Evolutionary conservation across 2,797 vertebrate genomes (phyloP), one percentile per base, ranked within the genome.

Genomic region (Prunella strophiata): DNA sequence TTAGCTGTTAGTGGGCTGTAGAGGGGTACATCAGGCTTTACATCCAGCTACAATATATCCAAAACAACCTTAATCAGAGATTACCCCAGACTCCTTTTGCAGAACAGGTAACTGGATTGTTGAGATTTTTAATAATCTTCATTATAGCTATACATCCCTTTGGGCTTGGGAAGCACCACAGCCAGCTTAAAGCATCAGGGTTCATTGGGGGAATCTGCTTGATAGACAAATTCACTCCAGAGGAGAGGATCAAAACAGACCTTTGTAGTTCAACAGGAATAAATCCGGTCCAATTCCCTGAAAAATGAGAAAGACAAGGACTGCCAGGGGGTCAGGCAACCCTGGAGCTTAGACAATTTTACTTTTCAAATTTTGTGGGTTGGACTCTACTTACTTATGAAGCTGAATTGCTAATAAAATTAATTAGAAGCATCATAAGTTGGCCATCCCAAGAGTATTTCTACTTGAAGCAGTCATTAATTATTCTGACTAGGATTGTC

Each of bases 401-500:
- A 58, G 73, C 50, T 30, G 57, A 76, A 47, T 42, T 57, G 57
- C 59, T 88, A 88, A 82, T 67, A 74, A 61, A 88, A 94, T 73
- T 84, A 88, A 91, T 90, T 66, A 63, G 71, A 67, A 73, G 50
- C 43, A 38, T 89, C 29, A 1, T 47, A 72, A 73, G 20, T 50
- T 81, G 38, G 36, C 91, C 36, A 65, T 78, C 88, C 74, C 89
- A 57, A n/a, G 67, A 34, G 83, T 71, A 54, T 73, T 91, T 93
- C 38, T 84, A 29, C 59, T 67, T 51, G 48, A 85, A 88, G 76
- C 74, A 82, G 58, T 79, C 42, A 73, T 94, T 91, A 92, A 93
- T 96, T 89, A 85, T 83, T 91, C 68, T 91, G 85, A 96, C 70
- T 30, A 20, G 36, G 27, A 68, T 63, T 95, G 76, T 93, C 85